These are phyloP conservation scores for Luperina testacea DNA, from an alignment of 2,888 invertebrate genomes.

Conservation along the genomic window DNA sequence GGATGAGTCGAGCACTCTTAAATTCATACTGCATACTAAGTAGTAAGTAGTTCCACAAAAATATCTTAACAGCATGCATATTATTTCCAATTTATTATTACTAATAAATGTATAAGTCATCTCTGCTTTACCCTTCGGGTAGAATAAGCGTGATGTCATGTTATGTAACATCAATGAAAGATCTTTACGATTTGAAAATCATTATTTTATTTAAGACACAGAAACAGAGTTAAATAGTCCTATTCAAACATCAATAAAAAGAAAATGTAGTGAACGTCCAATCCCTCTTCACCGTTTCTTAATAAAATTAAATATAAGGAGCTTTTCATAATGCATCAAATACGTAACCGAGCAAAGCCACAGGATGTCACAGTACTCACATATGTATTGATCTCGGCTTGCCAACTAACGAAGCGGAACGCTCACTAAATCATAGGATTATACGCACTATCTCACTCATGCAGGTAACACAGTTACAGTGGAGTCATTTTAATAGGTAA, in stretches of 20 bases:
- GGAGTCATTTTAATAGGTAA: too few species aligned
- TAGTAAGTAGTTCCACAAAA: not conserved
- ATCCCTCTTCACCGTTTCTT: not conserved
- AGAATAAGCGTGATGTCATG: too few species aligned
- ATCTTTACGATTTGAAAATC: not conserved
- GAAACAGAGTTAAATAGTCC: not conserved
- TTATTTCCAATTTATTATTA: not conserved
- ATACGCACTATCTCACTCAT: constrained; percentile 67
- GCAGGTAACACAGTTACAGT: constrained; percentile 66
- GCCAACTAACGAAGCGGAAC: constrained; percentile 66
- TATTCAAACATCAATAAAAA: not conserved
- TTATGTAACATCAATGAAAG: not conserved
- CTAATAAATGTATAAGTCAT: not conserved
- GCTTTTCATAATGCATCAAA: not conserved
- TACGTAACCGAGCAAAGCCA: constrained; percentile 16
- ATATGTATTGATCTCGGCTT: constrained; percentile 63
- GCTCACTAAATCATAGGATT: constrained; percentile 69
- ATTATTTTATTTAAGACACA: not conserved
- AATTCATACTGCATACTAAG: not conserved
- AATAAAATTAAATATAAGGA: not conserved
- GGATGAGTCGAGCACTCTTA: not conserved
- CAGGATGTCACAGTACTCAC: constrained; percentile 38
- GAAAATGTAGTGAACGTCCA: not conserved
- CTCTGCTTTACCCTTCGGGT: not conserved
- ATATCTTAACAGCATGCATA: not conserved